These are phyloP conservation scores for Cylloceria caligata DNA, from an alignment of 2,888 invertebrate species.

Conservation along the genomic window DNA sequence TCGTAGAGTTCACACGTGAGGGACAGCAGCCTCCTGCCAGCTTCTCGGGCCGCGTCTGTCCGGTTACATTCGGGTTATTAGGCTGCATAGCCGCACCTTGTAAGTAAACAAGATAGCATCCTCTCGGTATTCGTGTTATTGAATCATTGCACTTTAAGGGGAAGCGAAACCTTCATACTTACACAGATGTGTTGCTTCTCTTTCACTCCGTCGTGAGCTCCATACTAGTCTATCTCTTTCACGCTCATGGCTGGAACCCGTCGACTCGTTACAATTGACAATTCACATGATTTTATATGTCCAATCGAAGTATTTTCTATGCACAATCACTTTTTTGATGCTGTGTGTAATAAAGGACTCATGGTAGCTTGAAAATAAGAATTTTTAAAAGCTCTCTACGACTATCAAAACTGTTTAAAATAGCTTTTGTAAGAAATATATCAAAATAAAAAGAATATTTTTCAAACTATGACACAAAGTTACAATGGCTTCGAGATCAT, in stretches of 20 bases:
- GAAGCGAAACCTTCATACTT: no score
- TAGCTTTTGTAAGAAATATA: neutral
- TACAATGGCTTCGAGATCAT: neutral
- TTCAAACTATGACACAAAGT: neutral
- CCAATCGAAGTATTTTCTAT: neutral
- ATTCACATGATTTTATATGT: neutral
- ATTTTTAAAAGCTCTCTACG: neutral
- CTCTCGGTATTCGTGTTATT: constrained; percentile 60
- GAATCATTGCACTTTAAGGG: constrained; percentile 59
- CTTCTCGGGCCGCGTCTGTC: constrained; percentile 71
- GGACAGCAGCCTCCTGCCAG: constrained; percentile 54
- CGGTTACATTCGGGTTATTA: constrained; percentile 79
- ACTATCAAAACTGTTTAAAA: neutral
- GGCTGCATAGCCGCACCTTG: constrained; percentile 76
- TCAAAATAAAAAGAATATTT: neutral
- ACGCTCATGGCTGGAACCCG: no score
- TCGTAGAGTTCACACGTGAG: constrained; percentile 51
- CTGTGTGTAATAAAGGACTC: neutral
- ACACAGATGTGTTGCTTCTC: no score
- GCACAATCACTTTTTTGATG: neutral
- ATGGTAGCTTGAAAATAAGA: neutral
- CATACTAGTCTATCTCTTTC: no score
- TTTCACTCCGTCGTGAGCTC: no score
- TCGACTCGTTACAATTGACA: constrained; percentile 5
- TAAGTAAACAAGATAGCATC: constrained; percentile 63